Base-by-base conservation (phyloP, 92 coral and sea anemone species). In the Parazoanthus darwini region DNA sequence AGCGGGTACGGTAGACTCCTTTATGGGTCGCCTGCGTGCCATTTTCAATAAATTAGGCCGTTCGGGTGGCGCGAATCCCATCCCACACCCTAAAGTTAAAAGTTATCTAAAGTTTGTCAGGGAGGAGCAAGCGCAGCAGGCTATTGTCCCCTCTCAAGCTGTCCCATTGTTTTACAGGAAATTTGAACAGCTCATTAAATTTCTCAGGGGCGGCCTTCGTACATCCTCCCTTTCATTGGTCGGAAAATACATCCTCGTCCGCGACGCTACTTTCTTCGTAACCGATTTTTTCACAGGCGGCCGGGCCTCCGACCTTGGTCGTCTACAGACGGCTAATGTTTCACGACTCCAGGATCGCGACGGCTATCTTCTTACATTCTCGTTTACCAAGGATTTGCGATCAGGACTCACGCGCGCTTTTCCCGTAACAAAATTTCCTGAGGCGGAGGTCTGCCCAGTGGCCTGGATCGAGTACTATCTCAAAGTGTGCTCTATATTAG, bases 81-180 rank as follows among this genome's bases (percentile, higher is more conserved):
- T 65, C 13, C 3, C 86, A 14, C 90, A 56, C n/a, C 80, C 90
- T 33, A 90, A 68, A 89, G 91, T 87, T 6, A 72, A 63, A 23
- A 66, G 77, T 15, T 88, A 84, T 35, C 66, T 79, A 36, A 83
- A 23, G 8, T 91, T 91, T 54, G 82, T 77, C 35, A 2, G 86
- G 70, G 88, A 90, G 63, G 93, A 92, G 81, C 88, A 92, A 44
- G 91, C 93, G 18, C 29, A 79, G 3, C 63, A 9, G 51, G 92
- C 78, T 33, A 78, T 87, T 23, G 29, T 66, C 13, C 77, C 90
- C 38, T 78, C 65, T 20, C 86, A 80, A 59, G 90, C 90, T 11
- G 79, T 51, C 56, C 79, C 79, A 3, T 11, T 75, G 48, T 75
- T 75, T 35, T 75, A 15, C 74, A 26, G 33, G 66, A 93, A 90